These are phyloP conservation scores for Chaetops frenatus DNA, from an alignment of 2,113 vertebrate species.

Conservation along the genomic window DNA sequence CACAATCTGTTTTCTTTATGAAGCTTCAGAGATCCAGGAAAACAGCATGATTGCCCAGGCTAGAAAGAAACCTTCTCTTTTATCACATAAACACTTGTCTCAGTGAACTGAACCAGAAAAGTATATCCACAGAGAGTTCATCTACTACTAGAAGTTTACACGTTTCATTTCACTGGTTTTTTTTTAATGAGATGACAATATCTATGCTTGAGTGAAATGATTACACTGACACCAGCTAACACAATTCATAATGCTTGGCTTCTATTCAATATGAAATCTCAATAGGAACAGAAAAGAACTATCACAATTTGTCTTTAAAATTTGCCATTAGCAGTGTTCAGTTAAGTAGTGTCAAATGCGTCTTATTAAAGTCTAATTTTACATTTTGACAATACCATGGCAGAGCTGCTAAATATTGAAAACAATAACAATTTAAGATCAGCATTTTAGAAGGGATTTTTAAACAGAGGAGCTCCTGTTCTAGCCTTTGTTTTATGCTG, in stretches of 20 bases:
- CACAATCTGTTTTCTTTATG: background rate
- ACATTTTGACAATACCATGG: background rate
- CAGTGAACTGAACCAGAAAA: background rate
- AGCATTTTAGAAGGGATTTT: background rate
- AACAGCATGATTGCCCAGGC: background rate
- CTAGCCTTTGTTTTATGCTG: background rate
- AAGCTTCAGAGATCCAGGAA: conserved; percentile 9
- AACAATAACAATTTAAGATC: background rate
- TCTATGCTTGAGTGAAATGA: background rate
- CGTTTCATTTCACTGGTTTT: background rate
- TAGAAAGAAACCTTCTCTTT: conserved; percentile 2
- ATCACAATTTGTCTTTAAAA: background rate
- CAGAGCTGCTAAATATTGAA: background rate
- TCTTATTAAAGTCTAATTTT: background rate
- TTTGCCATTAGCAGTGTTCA: background rate
- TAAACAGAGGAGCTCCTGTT: background rate
- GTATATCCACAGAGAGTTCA: background rate
- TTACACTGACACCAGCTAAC: background rate
- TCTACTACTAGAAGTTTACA: background rate
- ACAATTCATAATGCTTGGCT: background rate
- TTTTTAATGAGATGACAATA: background rate
- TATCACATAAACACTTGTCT: background rate
- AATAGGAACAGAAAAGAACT: background rate
- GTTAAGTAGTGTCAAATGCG: background rate
- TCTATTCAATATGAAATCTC: background rate